phyloP scores from a whole-genome alignment of 2,797 vertebrate genomes.

The Lutra lutra region DNA sequence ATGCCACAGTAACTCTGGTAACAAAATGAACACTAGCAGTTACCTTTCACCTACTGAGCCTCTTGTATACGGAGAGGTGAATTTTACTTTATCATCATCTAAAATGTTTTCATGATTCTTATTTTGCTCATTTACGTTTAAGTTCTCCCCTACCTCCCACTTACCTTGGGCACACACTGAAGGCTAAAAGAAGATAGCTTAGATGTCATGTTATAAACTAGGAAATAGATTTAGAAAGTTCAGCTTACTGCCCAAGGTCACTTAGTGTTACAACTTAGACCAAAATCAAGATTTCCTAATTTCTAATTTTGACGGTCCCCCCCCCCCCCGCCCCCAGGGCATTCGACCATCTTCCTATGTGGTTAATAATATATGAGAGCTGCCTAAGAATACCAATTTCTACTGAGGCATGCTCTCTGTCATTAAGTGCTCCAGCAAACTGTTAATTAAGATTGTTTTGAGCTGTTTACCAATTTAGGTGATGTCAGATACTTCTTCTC shows the following conservation, averaged over 20 bases:
- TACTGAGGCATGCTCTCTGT: constrained; percentile 49
- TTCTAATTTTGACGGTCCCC: constrained; percentile 1
- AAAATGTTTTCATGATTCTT: not conserved
- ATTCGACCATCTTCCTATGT: not conserved
- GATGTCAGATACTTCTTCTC: constrained; percentile 63
- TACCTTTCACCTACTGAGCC: not conserved
- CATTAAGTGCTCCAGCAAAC: constrained; percentile 54
- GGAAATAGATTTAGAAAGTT: constrained; percentile 9
- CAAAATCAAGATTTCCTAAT: not conserved
- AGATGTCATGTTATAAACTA: not conserved
- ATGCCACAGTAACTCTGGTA: not conserved
- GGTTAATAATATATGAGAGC: not conserved
- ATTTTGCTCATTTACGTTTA: not conserved
- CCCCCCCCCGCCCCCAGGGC: not conserved
- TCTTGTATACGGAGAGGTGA: not conserved
- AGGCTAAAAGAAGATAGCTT: constrained; percentile 5
- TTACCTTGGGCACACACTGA: not conserved
- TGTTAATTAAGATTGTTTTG: constrained; percentile 69
- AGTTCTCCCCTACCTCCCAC: too few relatives aligned
- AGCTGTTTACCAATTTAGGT: constrained; percentile 67
- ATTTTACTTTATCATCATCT: constrained; percentile 11
- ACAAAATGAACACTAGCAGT: not conserved
- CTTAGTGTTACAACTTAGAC: not conserved
- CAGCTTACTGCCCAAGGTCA: constrained; percentile 5
- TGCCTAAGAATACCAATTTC: not conserved